Conservation (phyloP, 2,113 vertebrate genomes). For the Micromys minutus region DNA sequence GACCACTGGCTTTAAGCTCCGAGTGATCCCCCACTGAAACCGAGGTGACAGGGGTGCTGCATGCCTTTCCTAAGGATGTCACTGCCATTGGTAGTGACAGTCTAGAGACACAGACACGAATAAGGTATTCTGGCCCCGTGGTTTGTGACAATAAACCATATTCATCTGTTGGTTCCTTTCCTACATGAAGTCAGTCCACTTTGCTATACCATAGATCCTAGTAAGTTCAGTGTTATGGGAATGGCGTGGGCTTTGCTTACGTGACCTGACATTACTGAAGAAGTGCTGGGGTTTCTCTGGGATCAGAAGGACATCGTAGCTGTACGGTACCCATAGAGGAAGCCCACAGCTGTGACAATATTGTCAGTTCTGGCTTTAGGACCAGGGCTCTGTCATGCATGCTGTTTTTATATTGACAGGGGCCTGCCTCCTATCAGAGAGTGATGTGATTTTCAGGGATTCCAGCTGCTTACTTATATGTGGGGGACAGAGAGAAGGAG, state of each 20-base stretch:
- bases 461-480: not conserved
- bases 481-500: not conserved
- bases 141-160: not conserved
- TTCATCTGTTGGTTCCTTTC: not conserved
- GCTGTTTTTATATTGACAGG: not conserved
- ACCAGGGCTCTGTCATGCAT: not conserved
- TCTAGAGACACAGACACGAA: not conserved
- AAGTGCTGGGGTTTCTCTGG: slow-evolving; percentile 26
- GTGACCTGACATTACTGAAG: slow-evolving; percentile 11
- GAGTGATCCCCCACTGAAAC: not conserved
- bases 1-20: not conserved
- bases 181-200: not conserved
- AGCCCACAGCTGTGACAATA: not conserved
- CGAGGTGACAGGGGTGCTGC: not conserved
- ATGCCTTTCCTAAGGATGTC: rapidly evolving
- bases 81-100: not conserved
- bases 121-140: not conserved
- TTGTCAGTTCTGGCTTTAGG: not conserved
- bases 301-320: slow-evolving; percentile 31
- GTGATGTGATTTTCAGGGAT: not conserved
- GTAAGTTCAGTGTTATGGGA: not conserved
- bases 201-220: not conserved
- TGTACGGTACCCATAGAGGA: not conserved
- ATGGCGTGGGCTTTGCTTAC: slow-evolving; percentile 26
- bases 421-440: not conserved